These are phyloP conservation scores for Neodiprion pinetum DNA, from an alignment of 1,140 invertebrate species.

Conservation along the genomic window DNA sequence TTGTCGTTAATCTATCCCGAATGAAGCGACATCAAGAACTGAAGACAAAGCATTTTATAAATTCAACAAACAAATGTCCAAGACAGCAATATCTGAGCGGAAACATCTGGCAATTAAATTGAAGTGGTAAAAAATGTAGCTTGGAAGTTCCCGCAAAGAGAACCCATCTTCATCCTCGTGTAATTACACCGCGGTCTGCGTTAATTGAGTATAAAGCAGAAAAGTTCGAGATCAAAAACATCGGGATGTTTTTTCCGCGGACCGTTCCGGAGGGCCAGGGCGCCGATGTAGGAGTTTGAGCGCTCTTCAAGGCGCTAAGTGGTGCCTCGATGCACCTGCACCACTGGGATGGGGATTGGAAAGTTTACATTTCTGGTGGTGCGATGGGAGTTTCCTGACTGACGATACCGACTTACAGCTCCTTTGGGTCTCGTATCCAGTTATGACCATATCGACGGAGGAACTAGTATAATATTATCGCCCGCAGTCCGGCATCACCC, in stretches of 20 bases:
- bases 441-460: neutral
- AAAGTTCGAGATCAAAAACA: too few relatives aligned
- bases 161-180: too few relatives aligned
- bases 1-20: too few relatives aligned
- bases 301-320: neutral
- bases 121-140: too few relatives aligned
- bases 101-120: too few relatives aligned
- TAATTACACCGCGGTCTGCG: neutral
- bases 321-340: constrained; percentile 2
- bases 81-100: too few relatives aligned
- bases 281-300: neutral
- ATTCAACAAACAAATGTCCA: too few relatives aligned
- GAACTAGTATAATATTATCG: neutral
- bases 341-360: neutral
- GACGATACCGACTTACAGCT: neutral
- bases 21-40: too few relatives aligned
- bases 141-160: too few relatives aligned
- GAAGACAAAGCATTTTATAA: too few relatives aligned
- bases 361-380: neutral
- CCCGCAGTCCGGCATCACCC: neutral
- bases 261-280: too few relatives aligned
- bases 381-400: neutral
- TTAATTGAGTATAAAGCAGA: neutral
- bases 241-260: too few relatives aligned
- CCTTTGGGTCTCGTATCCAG: neutral